Percentiles rank a stretch among this genome's conserved stretches.
Conservation (phyloP, 1,140 invertebrate genomes). For the Drosophila orena region DNA sequence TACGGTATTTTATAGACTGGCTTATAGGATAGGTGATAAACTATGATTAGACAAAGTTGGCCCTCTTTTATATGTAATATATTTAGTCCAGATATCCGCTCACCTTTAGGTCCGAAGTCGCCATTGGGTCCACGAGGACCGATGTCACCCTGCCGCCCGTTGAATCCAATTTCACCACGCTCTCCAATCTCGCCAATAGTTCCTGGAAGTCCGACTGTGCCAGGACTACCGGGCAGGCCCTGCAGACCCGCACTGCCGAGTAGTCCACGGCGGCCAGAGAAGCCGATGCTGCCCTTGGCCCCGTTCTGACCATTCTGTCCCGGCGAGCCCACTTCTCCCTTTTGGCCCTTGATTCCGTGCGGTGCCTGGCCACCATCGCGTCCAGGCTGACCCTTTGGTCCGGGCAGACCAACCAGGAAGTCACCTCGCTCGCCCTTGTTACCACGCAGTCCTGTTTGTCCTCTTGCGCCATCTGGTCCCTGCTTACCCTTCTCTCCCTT, state of each 20-base stretch:
- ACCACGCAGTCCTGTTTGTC: constrained; percentile 74
- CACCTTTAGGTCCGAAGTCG: constrained; percentile 86
- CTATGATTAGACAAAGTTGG: too few species aligned
- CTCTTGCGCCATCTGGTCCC: constrained; percentile 84
- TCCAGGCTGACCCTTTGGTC: constrained; percentile 86
- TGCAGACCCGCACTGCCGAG: constrained; percentile 85
- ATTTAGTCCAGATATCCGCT: background rate
- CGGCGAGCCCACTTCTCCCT: constrained; percentile 84
- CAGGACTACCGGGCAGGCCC: constrained; percentile 85
- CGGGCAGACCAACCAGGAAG: constrained; percentile 86
- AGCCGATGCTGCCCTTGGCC: constrained; percentile 77
- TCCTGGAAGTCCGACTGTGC: constrained; percentile 86
- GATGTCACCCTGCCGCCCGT: constrained; percentile 73
- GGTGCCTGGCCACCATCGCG: constrained; percentile 86
- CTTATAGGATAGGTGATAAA: background rate
- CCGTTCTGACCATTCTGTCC: constrained; percentile 70
- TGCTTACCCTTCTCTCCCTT: constrained; percentile 67
- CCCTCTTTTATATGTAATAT: too few species aligned
- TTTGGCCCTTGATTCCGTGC: constrained; percentile 87
- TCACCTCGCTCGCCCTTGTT: constrained; percentile 87
- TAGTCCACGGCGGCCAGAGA: constrained; percentile 87
- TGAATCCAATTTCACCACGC: background rate
- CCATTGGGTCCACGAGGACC: constrained; percentile 86
- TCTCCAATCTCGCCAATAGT: constrained; percentile 86
- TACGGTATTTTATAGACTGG: background rate